These are phyloP conservation scores for Sarcophaga variegata DNA, from an alignment of 2,888 invertebrate genomes.

Conservation along the genomic window DNA sequence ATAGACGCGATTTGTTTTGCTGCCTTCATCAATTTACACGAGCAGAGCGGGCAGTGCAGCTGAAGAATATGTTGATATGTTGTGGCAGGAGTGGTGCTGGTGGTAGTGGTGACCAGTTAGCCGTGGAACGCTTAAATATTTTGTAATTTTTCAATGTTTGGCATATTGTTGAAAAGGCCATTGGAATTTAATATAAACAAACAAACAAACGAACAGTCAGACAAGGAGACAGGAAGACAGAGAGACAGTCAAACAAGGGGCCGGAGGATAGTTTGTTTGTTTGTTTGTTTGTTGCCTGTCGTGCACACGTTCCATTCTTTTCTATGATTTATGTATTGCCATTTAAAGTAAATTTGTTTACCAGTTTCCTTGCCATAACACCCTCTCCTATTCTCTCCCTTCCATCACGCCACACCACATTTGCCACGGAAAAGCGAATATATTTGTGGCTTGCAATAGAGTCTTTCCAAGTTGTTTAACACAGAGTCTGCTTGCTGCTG, in stretches of 20 bases:
- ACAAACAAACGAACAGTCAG: background rate
- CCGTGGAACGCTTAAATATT: slow-evolving; percentile 58
- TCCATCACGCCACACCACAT: background rate
- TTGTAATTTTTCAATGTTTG: slow-evolving; percentile 67
- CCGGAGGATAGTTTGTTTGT: background rate
- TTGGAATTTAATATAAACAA: slow-evolving; percentile 10
- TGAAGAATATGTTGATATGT: slow-evolving; percentile 33
- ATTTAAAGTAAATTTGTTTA: slow-evolving; percentile 70
- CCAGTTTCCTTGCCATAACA: slow-evolving; percentile 46
- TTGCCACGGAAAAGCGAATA: background rate
- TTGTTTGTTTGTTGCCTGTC: no score
- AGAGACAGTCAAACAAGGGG: background rate
- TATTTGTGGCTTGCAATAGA: slow-evolving; percentile 17
- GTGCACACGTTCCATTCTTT: slow-evolving; percentile 33
- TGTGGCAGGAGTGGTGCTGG: slow-evolving; percentile 39
- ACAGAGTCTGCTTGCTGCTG: background rate
- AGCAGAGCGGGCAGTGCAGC: background rate
- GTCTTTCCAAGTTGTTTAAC: slow-evolving; percentile 11
- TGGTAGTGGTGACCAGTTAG: slow-evolving; percentile 37
- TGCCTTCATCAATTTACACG: no score
- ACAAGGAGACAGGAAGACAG: background rate
- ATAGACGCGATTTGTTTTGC: slow-evolving; percentile 52
- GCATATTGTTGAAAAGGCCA: slow-evolving; percentile 66
- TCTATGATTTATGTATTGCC: slow-evolving; percentile 65
- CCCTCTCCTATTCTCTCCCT: no score